A percentile compares a stretch with the other conserved stretches of the same genome.
phyloP scores from a whole-genome alignment of 2,888 invertebrate species.

The Meghimatium bilineatum region DNA sequence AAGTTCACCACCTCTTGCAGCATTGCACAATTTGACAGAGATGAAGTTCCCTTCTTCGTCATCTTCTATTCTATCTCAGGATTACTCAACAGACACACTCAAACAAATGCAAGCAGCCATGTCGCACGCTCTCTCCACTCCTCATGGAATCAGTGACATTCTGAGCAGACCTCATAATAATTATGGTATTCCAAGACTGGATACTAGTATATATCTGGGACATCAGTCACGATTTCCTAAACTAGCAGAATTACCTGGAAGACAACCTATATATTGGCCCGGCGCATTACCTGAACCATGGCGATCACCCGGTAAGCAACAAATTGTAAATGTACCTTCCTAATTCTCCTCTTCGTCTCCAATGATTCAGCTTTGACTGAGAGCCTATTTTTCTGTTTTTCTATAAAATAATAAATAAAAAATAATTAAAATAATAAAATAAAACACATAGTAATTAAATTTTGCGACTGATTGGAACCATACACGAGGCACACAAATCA shows the following conservation, averaged over 20 bases:
- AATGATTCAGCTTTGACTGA: no score
- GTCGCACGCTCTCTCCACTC: conserved; percentile 80
- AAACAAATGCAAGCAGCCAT: conserved; percentile 63
- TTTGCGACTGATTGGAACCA: no score
- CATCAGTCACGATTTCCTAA: conserved; percentile 80
- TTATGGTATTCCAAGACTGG: conserved; percentile 67
- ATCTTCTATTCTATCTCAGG: conserved; percentile 60
- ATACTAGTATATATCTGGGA: conserved; percentile 79
- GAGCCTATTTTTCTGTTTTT: no score
- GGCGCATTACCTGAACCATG: conserved; percentile 92
- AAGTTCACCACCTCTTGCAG: conserved; percentile 89
- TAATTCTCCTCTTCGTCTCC: no score
- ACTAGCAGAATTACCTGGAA: conserved; percentile 76
- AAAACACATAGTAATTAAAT: no score
- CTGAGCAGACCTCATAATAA: conserved; percentile 85
- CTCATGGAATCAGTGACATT: conserved; percentile 97
- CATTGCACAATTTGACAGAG: conserved; percentile 93
- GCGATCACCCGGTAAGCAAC: conserved; percentile 64
- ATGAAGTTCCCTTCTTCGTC: conserved; percentile 81
- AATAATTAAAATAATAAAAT: no score
- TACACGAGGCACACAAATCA: no score
- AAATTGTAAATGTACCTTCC: no score
- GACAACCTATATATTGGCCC: conserved; percentile 89
- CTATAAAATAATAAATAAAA: no score
- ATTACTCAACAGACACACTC: conserved; percentile 56